Base-by-base conservation (phyloP, 2,888 invertebrate genomes). In the Brachypalpus laphriformis region DNA sequence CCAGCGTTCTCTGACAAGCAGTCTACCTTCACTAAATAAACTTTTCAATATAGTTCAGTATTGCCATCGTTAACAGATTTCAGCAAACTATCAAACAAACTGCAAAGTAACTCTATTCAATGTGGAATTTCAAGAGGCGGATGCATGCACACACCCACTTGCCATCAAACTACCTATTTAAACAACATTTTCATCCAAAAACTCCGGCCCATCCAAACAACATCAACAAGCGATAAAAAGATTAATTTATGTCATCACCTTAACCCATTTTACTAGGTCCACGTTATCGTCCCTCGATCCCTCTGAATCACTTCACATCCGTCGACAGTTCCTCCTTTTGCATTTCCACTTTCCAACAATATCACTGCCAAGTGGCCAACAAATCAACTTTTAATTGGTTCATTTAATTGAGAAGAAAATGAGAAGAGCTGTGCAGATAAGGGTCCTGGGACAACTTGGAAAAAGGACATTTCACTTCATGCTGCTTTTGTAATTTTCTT, bases 321-420 rank as follows among this genome's bases (percentile, higher is more conserved):
- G 5, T 59, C 45, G 18, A 22, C 25, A 61, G 31, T 34, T 47
- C 42, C 9, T 11, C 37, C 34, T 40, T 42, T 56, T 37, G 6
- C 54, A 47, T 11, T 18, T 75, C 18, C 49, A 25, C 57, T 61
- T 56, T 34, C 22, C 20, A 63, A 40, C 54, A 49, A 78, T 75
- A 57, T 85, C 70, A 34, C 40, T 37, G 57, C 28, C 51, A 80
- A 80, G 75, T 37, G 74, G 63, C 63, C 80, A 75, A 75, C 83
- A 85, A 81, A 81, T 81, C 83, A 85, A 85, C 75, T 85, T 85
- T 85, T 85, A 85, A 85, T 85, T 85, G 75, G 75, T 54, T 65
- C 56, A 74, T 81, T 75, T 75, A 85, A 80, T 83, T 83, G 78
- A 74, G 72, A 68, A 83, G 68, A 78, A 83, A 82, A 83, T 80